phyloP scores from a whole-genome alignment of 2,113 vertebrate genomes.

The Hippocampus mohnikei region DNA sequence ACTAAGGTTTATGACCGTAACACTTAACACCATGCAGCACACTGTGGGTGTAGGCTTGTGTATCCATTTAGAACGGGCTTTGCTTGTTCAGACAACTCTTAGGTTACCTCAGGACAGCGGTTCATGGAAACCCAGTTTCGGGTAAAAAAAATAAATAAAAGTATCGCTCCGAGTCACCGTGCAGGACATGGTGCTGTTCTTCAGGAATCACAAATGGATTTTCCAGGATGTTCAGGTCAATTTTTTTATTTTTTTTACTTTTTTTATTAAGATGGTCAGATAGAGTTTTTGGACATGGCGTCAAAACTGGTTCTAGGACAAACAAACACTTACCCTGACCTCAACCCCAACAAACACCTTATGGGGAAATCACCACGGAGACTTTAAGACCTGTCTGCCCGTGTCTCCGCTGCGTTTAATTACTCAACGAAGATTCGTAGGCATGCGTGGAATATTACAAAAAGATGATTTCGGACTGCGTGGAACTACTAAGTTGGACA shows the following conservation, averaged over 20 bases:
- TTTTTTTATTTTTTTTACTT: not conserved
- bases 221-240: not conserved
- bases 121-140: not conserved
- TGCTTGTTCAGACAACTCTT: constrained; percentile 5
- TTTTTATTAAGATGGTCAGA: not conserved
- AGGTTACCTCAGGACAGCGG: not conserved
- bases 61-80: constrained; percentile 22
- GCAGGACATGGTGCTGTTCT: not conserved
- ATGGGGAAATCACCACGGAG: no score
- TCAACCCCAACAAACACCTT: no score
- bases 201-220: constrained; percentile 15
- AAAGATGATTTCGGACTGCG: no score
- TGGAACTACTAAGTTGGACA: no score
- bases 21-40: constrained; percentile 29
- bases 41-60: constrained; percentile 5
- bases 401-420: no score
- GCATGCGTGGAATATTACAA: no score
- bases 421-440: no score
- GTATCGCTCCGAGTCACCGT: not conserved
- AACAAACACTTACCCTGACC: no score
- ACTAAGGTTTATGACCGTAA: constrained; percentile 44
- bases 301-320: no score
- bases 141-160: not conserved
- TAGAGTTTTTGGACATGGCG: no score
- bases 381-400: no score